Evolutionary conservation across 2,797 vertebrate species (phyloP), one percentile per base, ranked within the genome.

Genomic region (Molossus molossus): DNA sequence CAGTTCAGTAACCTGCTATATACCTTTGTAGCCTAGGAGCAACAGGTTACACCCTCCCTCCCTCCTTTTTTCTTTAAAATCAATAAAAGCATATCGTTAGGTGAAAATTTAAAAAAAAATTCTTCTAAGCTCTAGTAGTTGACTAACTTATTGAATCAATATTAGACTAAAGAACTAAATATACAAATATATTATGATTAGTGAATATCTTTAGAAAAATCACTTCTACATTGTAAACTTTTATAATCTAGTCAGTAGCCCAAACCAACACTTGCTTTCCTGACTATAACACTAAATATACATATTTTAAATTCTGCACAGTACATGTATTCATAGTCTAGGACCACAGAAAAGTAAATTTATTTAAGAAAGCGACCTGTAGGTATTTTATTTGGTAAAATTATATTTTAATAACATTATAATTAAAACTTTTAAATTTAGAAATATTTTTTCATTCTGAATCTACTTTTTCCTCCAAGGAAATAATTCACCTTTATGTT

Each of bases 351-450:
- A 85, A 91, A 89, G 37, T 48, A 94, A 90, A 92, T 45, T n/a
- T 88, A 69, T 15, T 77, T 73, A 95, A 92, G 18, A 55, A 60
- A 72, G 70, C 9, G 4, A 20, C 15, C 33, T 89, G 33, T 2
- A 64, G 9, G 33, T 79, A 75, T 79, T 86, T 72, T n/a, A 95
- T 37, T 72, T 86, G 45, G 23, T 87, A 93, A 94, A 91, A 90
- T 58, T 80, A 64, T 87, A 81, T 70, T 45, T 94, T 60, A 87
- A 55, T 87, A 67, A 58, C 9, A 75, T 82, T 76, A 87, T 58
- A 72, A 89, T 90, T 83, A 86, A 69, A 27, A 94, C 20, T 91
- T 93, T 87, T 77, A 93, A 82, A 88, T 72, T 91, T 94, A 86
- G 64, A 5, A 70, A 58, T 45, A 55, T 83, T 69, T 92, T 95